Percentiles rank a stretch among this genome's conserved stretches.
These are phyloP conservation scores for Pollenia griseotomentosa DNA, from an alignment of 2,888 invertebrate genomes.

Conservation along the genomic window DNA sequence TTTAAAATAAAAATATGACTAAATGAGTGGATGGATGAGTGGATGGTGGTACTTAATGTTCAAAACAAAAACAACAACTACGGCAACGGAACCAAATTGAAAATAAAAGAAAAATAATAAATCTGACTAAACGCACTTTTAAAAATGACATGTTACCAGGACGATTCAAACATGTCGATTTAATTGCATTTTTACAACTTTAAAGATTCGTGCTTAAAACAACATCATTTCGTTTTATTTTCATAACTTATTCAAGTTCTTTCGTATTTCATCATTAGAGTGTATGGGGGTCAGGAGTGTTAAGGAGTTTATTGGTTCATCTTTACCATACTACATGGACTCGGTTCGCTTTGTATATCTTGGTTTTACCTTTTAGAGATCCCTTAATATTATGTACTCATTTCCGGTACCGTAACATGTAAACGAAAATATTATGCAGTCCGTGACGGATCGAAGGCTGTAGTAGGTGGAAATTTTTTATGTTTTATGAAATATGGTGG, in stretches of 20 bases:
- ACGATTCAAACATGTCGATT: conserved; percentile 79
- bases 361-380: no score
- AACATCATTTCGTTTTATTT: conserved; percentile 76
- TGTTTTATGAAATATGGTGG: no score
- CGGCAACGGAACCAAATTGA: conserved; percentile 39
- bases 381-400: no score
- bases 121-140: conserved; percentile 58
- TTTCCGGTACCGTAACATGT: no score
- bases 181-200: conserved; percentile 83
- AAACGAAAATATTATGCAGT: no score
- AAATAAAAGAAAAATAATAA: conserved; percentile 28
- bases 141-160: conserved; percentile 71
- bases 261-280: conserved; percentile 23
- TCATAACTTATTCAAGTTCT: conserved; percentile 27
- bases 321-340: background rate
- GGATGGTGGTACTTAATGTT: conserved; percentile 43
- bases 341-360: no score
- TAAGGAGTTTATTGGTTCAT: conserved; percentile 34
- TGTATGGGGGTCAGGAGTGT: conserved; percentile 31
- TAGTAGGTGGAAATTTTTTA: no score
- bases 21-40: conserved; percentile 50
- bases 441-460: no score
- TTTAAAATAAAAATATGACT: conserved; percentile 69
- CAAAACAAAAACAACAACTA: conserved; percentile 32
- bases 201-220: conserved; percentile 82